Conservation (phyloP, 2,113 vertebrate genomes). For the Chloropsis hardwickii region DNA sequence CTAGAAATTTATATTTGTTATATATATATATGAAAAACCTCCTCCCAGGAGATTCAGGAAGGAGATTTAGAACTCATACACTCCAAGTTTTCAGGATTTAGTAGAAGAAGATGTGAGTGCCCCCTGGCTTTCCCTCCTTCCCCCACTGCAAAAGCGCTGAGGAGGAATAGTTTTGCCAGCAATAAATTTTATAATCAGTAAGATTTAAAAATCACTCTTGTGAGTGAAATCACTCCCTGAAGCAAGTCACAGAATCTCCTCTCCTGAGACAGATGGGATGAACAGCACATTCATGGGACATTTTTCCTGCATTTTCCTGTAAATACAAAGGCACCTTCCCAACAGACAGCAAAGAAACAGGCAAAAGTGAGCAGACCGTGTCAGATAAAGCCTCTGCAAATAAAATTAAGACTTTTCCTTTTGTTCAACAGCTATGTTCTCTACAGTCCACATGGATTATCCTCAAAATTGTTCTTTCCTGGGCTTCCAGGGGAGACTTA, state of each 20-base stretch:
- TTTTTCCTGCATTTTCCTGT: not conserved
- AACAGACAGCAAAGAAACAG: not conserved
- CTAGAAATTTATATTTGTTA: not conserved
- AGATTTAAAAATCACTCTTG: not conserved
- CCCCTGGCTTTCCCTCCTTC: not conserved
- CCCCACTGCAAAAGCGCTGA: fast-evolving
- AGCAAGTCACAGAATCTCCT: not conserved
- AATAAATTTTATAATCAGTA: not conserved
- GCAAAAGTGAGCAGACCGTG: not conserved
- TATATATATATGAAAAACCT: not conserved
- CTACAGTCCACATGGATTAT: not conserved
- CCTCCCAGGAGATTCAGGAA: not conserved
- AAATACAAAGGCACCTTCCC: not conserved
- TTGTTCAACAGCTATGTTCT: not conserved
- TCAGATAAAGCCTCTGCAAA: constrained; percentile 3
- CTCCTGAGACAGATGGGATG: not conserved
- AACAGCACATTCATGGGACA: not conserved
- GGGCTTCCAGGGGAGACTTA: not conserved
- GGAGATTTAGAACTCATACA: not conserved
- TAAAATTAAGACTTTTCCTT: not conserved
- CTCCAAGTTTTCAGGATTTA: not conserved
- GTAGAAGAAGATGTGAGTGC: not conserved
- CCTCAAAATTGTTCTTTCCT: constrained; percentile 2
- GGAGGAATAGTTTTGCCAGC: not conserved
- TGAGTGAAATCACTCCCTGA: not conserved